Evolutionary conservation across 2,113 vertebrate species (phyloP).

Genomic region (Callorhinus ursinus): DNA sequence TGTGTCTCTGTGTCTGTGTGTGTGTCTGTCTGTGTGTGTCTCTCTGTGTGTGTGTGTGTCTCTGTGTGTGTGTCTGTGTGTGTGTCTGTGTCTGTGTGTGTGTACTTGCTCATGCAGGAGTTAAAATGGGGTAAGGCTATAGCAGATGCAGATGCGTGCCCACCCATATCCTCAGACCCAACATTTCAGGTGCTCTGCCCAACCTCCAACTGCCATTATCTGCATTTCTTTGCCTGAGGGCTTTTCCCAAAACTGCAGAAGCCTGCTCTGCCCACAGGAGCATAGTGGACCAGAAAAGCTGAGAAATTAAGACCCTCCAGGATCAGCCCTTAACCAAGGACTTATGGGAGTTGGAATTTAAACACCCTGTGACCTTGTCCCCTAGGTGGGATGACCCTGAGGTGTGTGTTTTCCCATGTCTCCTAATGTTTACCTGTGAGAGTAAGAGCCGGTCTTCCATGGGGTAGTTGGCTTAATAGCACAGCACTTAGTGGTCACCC

Average conservation of each 20-base stretch:
- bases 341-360: background rate
- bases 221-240: background rate
- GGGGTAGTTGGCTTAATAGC: background rate
- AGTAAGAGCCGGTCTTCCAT: background rate
- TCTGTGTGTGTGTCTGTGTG: too few species aligned
- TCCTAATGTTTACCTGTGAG: background rate
- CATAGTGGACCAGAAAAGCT: accelerated
- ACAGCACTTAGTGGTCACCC: background rate
- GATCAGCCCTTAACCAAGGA: background rate
- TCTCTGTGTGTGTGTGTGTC: too few species aligned
- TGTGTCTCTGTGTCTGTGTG: too few species aligned
- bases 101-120: too few species aligned
- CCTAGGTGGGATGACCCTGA: background rate
- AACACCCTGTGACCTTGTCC: too few species aligned
- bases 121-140: background rate
- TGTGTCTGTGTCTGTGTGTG: background rate
- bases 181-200: too few species aligned
- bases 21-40: too few species aligned
- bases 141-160: accelerated
- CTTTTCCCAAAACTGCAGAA: background rate
- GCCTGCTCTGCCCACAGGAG: background rate
- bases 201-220: background rate
- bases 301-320: background rate
- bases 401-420: background rate
- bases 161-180: accelerated